Base-by-base conservation (phyloP, 1,140 invertebrate genomes). In the Medauroidea extradentata region DNA sequence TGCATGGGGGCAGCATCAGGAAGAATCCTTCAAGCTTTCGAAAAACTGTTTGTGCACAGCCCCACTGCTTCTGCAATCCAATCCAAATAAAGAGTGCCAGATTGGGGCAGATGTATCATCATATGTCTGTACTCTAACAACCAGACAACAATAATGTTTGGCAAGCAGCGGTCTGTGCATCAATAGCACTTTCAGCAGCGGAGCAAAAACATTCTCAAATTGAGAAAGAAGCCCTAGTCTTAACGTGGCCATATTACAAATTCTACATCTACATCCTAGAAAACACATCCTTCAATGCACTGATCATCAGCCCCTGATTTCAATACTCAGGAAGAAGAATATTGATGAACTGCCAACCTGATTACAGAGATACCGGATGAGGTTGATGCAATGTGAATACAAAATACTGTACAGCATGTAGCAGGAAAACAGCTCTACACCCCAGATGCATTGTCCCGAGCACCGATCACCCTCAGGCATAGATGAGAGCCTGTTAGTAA, bases 151-250 rank as follows among this genome's bases (percentile, higher is more conserved):
- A 46, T 46, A 23, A 23, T 46, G 29, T 61, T 52, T 53, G 63
- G 42, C 24, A 65, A 46, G 68, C 69, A n/a, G 62, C 78, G 13
- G 68, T 67, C 9, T 78, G 71, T 67, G 66, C 59, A 24, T 59
- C 50, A 3, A 61, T 49, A 53, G 50, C 61, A 52, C 27, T 72
- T 14, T 63, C 59, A 11, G 23, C 55, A 7, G 44, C 58, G 0
- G 57, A 75, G 52, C 54, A 66, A 53, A 63, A 62, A 3, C 42
- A 57, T 46, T 55, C 19, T 50, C 69, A 72, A 57, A 70, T 67
- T n/a, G 71, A 71, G 11, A 62, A 72, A 34, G 70, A 66, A 42
- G 67, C 65, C 3, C 65, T 69, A 14, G 63, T 60, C 0, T 16
- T 67, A 19, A 60, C 67, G 11, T 68, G 53, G 58, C 51, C 53